Evolutionary conservation across 2,797 vertebrate species (phyloP), one percentile per base, ranked within the genome.

Genomic region (Dicrostonyx torquatus): DNA sequence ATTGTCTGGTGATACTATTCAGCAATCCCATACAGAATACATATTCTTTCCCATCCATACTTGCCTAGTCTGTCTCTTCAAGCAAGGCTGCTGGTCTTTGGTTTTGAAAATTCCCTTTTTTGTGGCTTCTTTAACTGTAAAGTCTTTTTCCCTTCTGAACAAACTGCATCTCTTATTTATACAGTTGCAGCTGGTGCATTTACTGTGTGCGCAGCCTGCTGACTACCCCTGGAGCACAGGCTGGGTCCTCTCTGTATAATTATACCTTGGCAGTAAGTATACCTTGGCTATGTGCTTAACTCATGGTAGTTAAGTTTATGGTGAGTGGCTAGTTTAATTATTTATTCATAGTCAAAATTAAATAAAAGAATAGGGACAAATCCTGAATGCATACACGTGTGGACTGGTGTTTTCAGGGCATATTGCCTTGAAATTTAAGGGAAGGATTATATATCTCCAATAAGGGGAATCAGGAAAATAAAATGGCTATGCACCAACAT

Each of bases 51-150:
- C 5, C 64, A 75, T 77, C 24, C 29, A 22, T 72, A 17, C 34
- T 83, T 73, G 11, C 29, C n/a, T 83, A 62, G 94, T 14, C 20
- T 87, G 79, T 88, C 93, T 83, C 29, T 89, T 78, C 88, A 90
- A 82, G 24, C 24, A 87, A 78, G 34, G 80, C 45, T 9, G 29
- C 40, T 53, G 48, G 5, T 5, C 26, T 89, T 72, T 92, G 73
- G 7, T 26, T 93, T 87, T 82, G 50, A 82, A 82, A 75, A 14
- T 26, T 22, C 3, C 1, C 6, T 72, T 29, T 75, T 53, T 66
- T 24, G 20, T 76, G 13, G 53, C 73, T 75, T 94, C 34, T 86
- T 58, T 82, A 90, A 73, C 24, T 45, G 2, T 34, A 86, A 89
- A 2, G 60, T 22, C 12, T 73, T 9, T 91, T 93, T 87, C 50